phyloP scores from a whole-genome alignment of 2,888 invertebrate genomes.

The Lepeophtheirus nordmannii region DNA sequence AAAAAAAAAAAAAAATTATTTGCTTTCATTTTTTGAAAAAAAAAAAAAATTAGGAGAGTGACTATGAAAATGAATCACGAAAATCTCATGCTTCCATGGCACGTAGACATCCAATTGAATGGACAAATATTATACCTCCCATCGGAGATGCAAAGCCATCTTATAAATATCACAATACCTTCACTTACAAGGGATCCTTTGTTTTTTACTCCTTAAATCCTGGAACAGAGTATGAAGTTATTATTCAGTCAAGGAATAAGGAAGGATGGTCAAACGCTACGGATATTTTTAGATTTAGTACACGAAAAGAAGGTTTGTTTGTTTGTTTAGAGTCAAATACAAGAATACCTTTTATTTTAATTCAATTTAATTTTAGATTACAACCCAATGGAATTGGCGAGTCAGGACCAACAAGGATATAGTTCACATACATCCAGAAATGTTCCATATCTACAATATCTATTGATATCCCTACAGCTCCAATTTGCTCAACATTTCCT shows the following conservation, averaged over 20 bases:
- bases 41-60: not conserved
- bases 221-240: conserved; percentile 49
- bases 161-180: conserved; percentile 25
- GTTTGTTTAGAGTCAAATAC: not conserved
- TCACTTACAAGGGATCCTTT: conserved; percentile 48
- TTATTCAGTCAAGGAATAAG: conserved; percentile 47
- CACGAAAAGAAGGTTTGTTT: conserved; percentile 14
- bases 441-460: not conserved
- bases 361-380: not conserved
- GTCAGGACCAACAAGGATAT: conserved; percentile 20
- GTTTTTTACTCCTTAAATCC: conserved; percentile 48
- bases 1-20: not conserved
- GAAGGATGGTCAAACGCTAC: conserved; percentile 24
- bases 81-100: not conserved
- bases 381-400: conserved; percentile 21
- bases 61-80: not conserved
- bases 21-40: not conserved
- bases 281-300: conserved; percentile 21
- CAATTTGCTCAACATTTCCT: not conserved
- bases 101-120: conserved; percentile 8
- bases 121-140: conserved; percentile 24
- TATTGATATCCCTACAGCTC: not conserved
- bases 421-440: conserved; percentile 9
- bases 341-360: not conserved
- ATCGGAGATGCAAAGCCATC: conserved; percentile 6